Evolutionary conservation across 2,797 vertebrate genomes (phyloP).

Genomic region (Chaetophractus vellerosus): DNA sequence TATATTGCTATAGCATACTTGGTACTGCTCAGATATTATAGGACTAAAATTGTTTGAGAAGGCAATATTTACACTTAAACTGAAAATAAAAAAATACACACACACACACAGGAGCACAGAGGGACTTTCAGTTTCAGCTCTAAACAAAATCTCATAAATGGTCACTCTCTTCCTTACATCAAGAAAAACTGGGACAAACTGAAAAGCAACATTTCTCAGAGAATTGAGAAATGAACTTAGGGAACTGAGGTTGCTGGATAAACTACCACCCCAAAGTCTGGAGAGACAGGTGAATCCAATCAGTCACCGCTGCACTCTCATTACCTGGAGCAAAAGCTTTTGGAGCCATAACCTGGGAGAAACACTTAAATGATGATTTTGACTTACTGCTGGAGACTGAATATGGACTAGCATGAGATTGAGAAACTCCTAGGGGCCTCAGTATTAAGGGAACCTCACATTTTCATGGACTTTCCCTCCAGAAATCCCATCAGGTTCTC

Average conservation of each 20-base stretch:
- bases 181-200: neutral
- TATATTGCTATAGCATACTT: neutral
- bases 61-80: neutral
- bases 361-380: neutral
- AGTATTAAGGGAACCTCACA: neutral
- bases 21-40: neutral
- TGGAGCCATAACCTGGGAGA: neutral
- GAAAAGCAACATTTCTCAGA: neutral
- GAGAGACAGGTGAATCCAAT: neutral
- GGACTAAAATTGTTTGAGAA: conserved; percentile 6
- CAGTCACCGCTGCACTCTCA: neutral
- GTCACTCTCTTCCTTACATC: neutral
- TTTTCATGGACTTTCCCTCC: neutral
- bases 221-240: neutral
- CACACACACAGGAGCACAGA: neutral
- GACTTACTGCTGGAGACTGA: neutral
- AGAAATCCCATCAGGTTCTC: neutral
- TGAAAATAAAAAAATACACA: neutral
- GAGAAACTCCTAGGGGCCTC: neutral
- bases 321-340: neutral
- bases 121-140: neutral
- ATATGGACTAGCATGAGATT: neutral
- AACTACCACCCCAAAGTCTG: neutral
- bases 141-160: conserved; percentile 6
- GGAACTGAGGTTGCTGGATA: neutral